A percentile compares a stretch with the other conserved stretches of the same genome.
phyloP scores from a whole-genome alignment of 1,140 invertebrate species.

The Cylas formicarius region DNA sequence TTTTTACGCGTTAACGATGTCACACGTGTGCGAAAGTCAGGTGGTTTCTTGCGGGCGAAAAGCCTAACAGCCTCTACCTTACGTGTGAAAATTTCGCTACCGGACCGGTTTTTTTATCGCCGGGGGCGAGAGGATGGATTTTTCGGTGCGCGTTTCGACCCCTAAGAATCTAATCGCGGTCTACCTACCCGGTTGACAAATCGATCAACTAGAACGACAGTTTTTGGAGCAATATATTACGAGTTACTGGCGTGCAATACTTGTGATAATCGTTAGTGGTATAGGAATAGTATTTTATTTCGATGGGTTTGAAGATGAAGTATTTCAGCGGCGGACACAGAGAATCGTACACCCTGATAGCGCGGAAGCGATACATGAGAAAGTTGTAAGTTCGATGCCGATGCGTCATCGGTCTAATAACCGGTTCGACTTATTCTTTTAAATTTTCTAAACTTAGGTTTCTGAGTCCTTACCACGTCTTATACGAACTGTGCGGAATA shows the following conservation, averaged over 20 bases:
- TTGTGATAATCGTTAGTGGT: conserved; percentile 19
- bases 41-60: too few species aligned
- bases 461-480: too few species aligned
- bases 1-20: too few species aligned
- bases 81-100: not conserved
- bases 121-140: not conserved
- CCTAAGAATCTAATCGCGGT: not conserved
- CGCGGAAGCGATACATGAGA: conserved; percentile 47
- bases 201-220: conserved; percentile 7
- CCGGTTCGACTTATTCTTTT: too few species aligned
- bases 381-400: conserved; percentile 47
- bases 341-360: conserved; percentile 48
- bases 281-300: conserved; percentile 15
- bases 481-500: too few species aligned
- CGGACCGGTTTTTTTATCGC: not conserved
- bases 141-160: conserved; percentile 1
- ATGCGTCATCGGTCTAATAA: too few species aligned
- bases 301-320: conserved; percentile 43
- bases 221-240: conserved; percentile 6
- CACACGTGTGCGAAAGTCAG: too few species aligned
- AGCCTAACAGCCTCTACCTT: too few species aligned
- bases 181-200: not conserved
- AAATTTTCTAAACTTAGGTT: too few species aligned
- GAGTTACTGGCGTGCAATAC: conserved; percentile 16
- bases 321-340: conserved; percentile 44